A percentile compares a stretch with the other conserved stretches of the same genome.
phyloP scores from a whole-genome alignment of 2,113 vertebrate genomes.

The Neogale vison region DNA sequence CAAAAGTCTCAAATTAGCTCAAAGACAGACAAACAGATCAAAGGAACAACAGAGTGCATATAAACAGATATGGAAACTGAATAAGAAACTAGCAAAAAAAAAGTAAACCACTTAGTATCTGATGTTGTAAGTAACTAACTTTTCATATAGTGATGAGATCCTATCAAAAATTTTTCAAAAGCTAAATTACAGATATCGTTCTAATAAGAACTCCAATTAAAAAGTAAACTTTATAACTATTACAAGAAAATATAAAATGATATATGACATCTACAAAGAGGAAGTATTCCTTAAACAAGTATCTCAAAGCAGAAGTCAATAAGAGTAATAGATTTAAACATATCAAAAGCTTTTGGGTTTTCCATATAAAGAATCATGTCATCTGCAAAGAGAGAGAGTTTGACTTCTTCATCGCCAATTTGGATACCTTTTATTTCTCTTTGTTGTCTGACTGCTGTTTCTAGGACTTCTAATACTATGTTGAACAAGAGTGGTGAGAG shows the following conservation, averaged over 20 bases:
- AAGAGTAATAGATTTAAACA: background rate
- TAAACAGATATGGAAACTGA: background rate
- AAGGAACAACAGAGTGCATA: background rate
- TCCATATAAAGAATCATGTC: too few relatives aligned
- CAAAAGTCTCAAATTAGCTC: background rate
- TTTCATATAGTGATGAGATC: background rate
- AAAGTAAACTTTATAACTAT: background rate
- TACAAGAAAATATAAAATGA: background rate
- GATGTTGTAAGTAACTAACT: background rate
- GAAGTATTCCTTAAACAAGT: background rate
- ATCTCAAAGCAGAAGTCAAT: background rate
- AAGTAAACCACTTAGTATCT: background rate
- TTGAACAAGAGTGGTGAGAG: too few relatives aligned
- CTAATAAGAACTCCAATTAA: background rate
- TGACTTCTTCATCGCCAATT: too few relatives aligned
- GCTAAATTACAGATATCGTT: background rate
- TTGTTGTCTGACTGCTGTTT: too few relatives aligned
- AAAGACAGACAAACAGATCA: background rate
- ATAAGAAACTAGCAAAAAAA: background rate
- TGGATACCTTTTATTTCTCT: too few relatives aligned
- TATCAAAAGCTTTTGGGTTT: too few relatives aligned
- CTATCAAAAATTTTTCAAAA: background rate
- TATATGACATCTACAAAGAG: background rate
- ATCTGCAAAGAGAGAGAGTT: too few relatives aligned
- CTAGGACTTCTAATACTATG: too few relatives aligned